Conservation (phyloP, 1,140 invertebrate species). For the Varroa destructor region DNA sequence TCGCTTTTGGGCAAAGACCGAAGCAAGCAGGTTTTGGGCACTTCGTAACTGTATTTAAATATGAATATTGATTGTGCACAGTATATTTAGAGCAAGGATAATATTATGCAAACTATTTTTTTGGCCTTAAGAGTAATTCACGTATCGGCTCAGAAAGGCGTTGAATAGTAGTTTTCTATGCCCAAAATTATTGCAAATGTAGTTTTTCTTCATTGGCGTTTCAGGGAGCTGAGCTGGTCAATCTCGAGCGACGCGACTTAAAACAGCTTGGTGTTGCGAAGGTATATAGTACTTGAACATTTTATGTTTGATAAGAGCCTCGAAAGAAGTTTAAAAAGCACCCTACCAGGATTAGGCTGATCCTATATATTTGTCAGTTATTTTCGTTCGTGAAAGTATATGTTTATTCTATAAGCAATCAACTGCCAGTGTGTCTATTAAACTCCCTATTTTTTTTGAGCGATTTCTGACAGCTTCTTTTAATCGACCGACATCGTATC, state of each 20-base stretch:
- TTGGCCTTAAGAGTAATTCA: too few relatives aligned
- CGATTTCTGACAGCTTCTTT: not conserved
- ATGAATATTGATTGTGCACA: too few relatives aligned
- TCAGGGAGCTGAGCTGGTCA: slow-evolving; percentile 70
- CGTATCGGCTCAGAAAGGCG: not conserved
- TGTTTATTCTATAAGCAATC: not conserved
- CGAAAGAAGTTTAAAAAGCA: not conserved
- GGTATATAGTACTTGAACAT: not conserved
- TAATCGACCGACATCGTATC: not conserved
- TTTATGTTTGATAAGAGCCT: not conserved
- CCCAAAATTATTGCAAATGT: too few relatives aligned
- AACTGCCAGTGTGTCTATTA: not conserved
- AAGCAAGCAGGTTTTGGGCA: too few relatives aligned
- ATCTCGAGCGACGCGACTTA: slow-evolving; percentile 55
- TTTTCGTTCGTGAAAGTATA: not conserved
- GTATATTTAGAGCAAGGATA: too few relatives aligned
- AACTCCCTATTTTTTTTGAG: not conserved
- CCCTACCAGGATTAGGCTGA: slow-evolving; percentile 1
- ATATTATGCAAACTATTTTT: too few relatives aligned
- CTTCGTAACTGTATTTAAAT: too few relatives aligned
- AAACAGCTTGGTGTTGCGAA: slow-evolving; percentile 35
- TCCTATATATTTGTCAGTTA: not conserved
- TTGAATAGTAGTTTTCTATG: not conserved
- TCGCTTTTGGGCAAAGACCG: too few relatives aligned
- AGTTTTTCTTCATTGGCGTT: not conserved